phyloP scores from a whole-genome alignment of 2,888 invertebrate species.

The Drosophila austrosaltans region DNA sequence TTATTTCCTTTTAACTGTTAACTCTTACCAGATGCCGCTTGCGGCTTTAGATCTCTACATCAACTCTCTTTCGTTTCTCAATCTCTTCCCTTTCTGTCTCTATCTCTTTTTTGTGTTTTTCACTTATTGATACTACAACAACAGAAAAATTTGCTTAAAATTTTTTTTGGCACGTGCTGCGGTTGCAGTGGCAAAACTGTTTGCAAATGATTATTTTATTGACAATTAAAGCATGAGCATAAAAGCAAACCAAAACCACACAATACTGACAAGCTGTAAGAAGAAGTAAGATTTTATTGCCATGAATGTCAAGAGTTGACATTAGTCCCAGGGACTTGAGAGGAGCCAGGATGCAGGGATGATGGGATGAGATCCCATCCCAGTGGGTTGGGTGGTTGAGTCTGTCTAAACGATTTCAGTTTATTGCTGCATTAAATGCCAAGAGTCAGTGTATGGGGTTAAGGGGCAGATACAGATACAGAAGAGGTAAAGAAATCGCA shows the following conservation, averaged over 20 bases:
- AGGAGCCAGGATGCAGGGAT: background rate
- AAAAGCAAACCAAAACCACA: slow-evolving; percentile 54
- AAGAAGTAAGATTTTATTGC: slow-evolving; percentile 63
- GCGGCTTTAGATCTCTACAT: slow-evolving; percentile 34
- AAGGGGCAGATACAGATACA: background rate
- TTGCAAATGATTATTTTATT: slow-evolving; percentile 76
- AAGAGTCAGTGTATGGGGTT: slow-evolving; percentile 16
- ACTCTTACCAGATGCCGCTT: slow-evolving; percentile 23
- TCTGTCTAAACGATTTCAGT: slow-evolving; percentile 58
- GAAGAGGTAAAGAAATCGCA: slow-evolving; percentile 35
- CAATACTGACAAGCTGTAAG: slow-evolving; percentile 53
- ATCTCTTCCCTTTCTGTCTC: background rate
- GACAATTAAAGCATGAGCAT: slow-evolving; percentile 72
- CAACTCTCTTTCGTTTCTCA: background rate
- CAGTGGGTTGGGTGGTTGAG: slow-evolving; percentile 11
- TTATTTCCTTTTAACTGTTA: background rate
- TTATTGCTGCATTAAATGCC: slow-evolving; percentile 63
- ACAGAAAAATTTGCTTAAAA: slow-evolving; percentile 39
- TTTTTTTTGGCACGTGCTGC: slow-evolving; percentile 65
- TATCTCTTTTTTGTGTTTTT: background rate
- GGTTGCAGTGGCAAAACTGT: slow-evolving; percentile 62
- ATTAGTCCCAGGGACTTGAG: slow-evolving; percentile 51
- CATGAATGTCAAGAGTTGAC: slow-evolving; percentile 64
- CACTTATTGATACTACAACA: slow-evolving; percentile 61
- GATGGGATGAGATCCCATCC: background rate